Evolutionary conservation across 2,113 vertebrate genomes (phyloP), one percentile per base, ranked within the genome.

Genomic region (Pongo pygmaeus): DNA sequence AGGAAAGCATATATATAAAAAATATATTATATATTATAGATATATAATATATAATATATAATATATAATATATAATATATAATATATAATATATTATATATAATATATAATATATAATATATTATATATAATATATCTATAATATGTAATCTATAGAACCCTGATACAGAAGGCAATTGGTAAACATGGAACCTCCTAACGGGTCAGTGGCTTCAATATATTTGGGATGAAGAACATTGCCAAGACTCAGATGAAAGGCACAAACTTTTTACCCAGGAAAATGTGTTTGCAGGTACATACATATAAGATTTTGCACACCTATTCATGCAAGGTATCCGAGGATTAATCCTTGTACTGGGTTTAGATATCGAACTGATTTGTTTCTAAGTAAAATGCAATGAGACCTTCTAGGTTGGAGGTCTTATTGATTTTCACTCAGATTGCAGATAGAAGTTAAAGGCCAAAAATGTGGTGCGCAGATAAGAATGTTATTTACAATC

Each of bases 351-450:
- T 94, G 35, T 48, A 96, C 46, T 91, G 57, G 18, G 38, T 97
- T 75, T 96, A 77, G 57, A 52, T 86, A 69, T 96, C 64, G 89
- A 94, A 67, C 1, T 20, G n/a, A 93, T 67, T 90, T 87, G 30
- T 83, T 89, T 96, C 84, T 93, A 80, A 74, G 77, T 85, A 61
- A 97, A 94, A 96, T 90, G 25, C 23, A 90, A 8, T 95, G 40
- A 92, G 16, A 80, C 55, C 5, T 79, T 91, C 38, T 72, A 84
- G 55, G 8, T 35, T 52, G 32, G 32, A 84, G 5, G 40, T 96
- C 61, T 94, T 61, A 91, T 35, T 95, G 91, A 96, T 74, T 78
- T 75, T 69, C 67, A 81, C 10, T 75, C 22, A 25, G 14, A 35
- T 48, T 83, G 23, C 5, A 64, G 32, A 40, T 77, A 93, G 13